Percentiles rank a stretch among this genome's conserved stretches.
Conservation (phyloP, 1,140 invertebrate genomes). For the Drosophila parabipectinata region DNA sequence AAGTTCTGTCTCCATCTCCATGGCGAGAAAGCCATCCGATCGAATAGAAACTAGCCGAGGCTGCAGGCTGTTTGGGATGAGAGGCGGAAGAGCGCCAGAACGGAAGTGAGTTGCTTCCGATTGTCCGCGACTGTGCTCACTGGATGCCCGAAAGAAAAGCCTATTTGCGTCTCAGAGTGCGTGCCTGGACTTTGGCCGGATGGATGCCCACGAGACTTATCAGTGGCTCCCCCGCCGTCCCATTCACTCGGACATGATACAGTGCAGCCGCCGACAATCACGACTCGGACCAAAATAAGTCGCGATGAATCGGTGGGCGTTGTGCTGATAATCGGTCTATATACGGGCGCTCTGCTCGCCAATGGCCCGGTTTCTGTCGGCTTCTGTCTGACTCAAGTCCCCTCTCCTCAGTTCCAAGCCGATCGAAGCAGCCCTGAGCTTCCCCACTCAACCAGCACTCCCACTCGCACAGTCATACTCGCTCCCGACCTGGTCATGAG, state of each 20-base stretch:
- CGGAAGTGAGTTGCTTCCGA: constrained; percentile 15
- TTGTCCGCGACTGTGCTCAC: background rate
- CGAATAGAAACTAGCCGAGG: too few relatives aligned
- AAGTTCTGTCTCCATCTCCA: constrained; percentile 9
- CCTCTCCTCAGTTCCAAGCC: background rate
- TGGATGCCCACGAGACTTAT: constrained; percentile 34
- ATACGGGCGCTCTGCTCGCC: constrained; percentile 3
- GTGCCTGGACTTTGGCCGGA: constrained; percentile 23
- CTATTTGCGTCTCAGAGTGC: constrained; percentile 25
- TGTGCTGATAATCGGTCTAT: constrained; percentile 25
- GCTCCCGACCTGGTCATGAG: constrained; percentile 3
- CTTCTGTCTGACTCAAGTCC: background rate
- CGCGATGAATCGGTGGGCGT: constrained; percentile 28
- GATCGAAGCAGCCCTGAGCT: constrained; percentile 21
- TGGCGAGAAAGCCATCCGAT: background rate
- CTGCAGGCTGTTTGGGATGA: background rate
- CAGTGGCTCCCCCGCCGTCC: constrained; percentile 11
- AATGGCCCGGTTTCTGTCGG: too few relatives aligned
- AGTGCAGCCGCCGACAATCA: background rate
- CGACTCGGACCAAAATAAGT: constrained; percentile 9
- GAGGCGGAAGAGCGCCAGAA: background rate
- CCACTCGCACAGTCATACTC: background rate
- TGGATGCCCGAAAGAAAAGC: constrained; percentile 2
- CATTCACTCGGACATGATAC: constrained; percentile 6
- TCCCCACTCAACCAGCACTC: constrained; percentile 1